These are phyloP conservation scores for Syncerus caffer DNA, from an alignment of 2,797 vertebrate species.

Conservation along the genomic window DNA sequence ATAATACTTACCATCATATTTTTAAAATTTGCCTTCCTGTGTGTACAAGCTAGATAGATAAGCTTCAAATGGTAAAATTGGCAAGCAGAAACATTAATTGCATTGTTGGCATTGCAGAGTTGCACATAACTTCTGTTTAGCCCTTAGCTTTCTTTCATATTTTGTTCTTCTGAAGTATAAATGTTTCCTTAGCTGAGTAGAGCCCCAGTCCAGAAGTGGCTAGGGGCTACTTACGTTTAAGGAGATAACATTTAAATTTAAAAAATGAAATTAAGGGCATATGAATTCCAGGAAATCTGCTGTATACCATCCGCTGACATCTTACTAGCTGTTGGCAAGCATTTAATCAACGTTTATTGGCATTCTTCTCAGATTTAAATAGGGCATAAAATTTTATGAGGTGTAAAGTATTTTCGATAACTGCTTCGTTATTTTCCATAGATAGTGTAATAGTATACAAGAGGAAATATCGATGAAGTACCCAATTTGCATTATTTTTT, in stretches of 20 bases:
- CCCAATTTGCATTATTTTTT: conserved; percentile 51
- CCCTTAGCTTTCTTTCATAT: conserved; percentile 42
- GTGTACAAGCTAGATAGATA: neutral
- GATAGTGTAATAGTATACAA: conserved; percentile 74
- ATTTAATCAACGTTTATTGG: conserved; percentile 84
- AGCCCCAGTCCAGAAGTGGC: conserved; percentile 47
- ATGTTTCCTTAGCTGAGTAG: conserved; percentile 66
- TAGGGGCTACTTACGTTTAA: conserved; percentile 54
- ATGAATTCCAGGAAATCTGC: conserved; percentile 77
- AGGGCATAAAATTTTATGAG: conserved; percentile 82
- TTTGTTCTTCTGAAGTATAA: conserved; percentile 71
- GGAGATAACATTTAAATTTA: conserved; percentile 70
- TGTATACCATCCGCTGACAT: conserved; percentile 68
- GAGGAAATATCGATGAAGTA: conserved; percentile 76
- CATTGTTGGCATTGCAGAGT: neutral
- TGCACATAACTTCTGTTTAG: conserved; percentile 46
- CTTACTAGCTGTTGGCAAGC: conserved; percentile 78
- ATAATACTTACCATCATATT: neutral
- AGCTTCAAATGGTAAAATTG: neutral
- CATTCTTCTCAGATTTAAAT: conserved; percentile 83
- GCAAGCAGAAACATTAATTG: neutral
- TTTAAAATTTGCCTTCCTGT: neutral
- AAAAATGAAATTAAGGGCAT: conserved; percentile 72
- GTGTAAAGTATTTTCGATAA: conserved; percentile 79
- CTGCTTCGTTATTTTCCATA: conserved; percentile 81